Percentiles rank a stretch among this genome's conserved stretches.
Evolutionary conservation across 2,797 vertebrate genomes (phyloP).

Genomic region (Takifugu rubripes): DNA sequence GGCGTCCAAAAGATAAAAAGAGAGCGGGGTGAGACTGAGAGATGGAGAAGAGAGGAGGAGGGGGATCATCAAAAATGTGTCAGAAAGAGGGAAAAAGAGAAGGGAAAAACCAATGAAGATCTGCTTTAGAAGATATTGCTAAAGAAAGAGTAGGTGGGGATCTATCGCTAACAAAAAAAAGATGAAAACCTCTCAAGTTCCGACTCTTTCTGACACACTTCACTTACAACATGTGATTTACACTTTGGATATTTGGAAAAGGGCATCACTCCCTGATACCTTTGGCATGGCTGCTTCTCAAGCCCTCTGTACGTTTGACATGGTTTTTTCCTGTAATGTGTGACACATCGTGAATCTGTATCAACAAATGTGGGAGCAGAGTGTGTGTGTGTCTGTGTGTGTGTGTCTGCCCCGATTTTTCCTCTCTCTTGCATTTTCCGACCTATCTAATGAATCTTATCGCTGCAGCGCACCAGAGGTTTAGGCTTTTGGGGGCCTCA

Average conservation of each 20-base stretch:
- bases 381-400: constrained; percentile 16
- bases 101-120: constrained; percentile 30
- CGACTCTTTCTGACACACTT: constrained; percentile 26
- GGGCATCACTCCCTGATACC: constrained; percentile 74
- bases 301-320: constrained; percentile 72
- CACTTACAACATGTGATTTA: constrained; percentile 58
- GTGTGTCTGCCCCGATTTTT: constrained; percentile 32
- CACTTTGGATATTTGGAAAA: constrained; percentile 68
- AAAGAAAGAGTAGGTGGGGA: constrained; percentile 15
- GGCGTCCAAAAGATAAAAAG: constrained; percentile 60
- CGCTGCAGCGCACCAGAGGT: constrained; percentile 69
- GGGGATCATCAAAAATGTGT: constrained; percentile 21
- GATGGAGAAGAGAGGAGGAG: constrained; percentile 15
- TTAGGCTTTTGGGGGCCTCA: constrained; percentile 72
- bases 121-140: constrained; percentile 26
- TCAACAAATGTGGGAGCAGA: constrained; percentile 73
- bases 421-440: constrained; percentile 61
- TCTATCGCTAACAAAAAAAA: constrained; percentile 46
- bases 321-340: constrained; percentile 71
- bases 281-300: constrained; percentile 65
- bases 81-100: constrained; percentile 14
- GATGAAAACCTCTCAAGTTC: background rate
- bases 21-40: constrained; percentile 23
- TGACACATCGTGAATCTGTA: constrained; percentile 75
- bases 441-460: constrained; percentile 79